Evolutionary conservation across 2,113 vertebrate genomes (phyloP).

Genomic region (Anhinga rufa): DNA sequence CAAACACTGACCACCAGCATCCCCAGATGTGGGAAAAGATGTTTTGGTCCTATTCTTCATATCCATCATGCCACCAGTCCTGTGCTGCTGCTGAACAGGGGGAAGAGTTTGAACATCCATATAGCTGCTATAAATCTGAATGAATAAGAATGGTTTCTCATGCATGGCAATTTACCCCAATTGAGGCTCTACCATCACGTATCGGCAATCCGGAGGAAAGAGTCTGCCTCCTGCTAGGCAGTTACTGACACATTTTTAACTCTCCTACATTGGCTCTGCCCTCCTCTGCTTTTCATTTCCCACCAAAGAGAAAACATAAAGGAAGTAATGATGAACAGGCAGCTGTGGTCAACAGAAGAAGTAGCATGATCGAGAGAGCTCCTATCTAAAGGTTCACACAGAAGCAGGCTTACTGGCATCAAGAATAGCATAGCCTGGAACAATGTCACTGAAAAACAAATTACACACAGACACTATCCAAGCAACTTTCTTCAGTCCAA

Average conservation of each 20-base stretch:
- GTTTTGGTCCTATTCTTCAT: neutral
- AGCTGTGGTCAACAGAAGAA: neutral
- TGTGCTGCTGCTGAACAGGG: neutral
- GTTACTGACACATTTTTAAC: neutral
- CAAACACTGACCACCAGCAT: neutral
- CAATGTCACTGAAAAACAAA: constrained; percentile 26
- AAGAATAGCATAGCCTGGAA: neutral
- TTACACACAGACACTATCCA: neutral
- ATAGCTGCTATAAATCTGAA: neutral
- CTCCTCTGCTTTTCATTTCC: constrained; percentile 6
- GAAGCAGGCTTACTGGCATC: neutral
- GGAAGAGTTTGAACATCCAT: neutral
- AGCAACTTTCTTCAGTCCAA: neutral
- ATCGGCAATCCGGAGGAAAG: neutral
- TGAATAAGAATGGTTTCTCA: neutral
- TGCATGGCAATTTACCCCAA: neutral
- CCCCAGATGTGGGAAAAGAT: neutral
- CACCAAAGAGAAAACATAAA: neutral
- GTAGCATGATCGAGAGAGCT: neutral
- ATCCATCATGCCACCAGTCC: neutral
- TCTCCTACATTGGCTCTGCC: neutral
- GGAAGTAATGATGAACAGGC: neutral
- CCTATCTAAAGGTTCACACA: neutral
- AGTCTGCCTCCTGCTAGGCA: constrained; percentile 2
- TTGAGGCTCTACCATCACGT: neutral